Percentiles rank a stretch among this genome's conserved stretches.
Evolutionary conservation across 2,797 vertebrate species (phyloP).

Genomic region (Tenualosa ilisha): DNA sequence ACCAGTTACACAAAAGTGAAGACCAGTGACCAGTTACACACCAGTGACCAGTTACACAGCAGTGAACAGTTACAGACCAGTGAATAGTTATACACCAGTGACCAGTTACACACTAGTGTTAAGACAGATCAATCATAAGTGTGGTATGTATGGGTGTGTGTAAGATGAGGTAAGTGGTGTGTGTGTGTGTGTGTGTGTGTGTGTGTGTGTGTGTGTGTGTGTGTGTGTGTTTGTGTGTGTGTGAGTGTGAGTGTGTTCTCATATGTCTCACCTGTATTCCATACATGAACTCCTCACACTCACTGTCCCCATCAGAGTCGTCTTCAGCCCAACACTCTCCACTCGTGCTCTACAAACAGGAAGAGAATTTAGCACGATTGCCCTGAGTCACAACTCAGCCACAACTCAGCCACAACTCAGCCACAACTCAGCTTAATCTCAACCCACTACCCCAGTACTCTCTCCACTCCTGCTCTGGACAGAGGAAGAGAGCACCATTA

Average conservation of each 20-base stretch:
- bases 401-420: background rate
- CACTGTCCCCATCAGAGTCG: constrained; percentile 85
- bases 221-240: no score
- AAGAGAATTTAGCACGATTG: background rate
- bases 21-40: no score
- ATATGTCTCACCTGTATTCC: constrained; percentile 75
- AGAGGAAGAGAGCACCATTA: constrained; percentile 30
- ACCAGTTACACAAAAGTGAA: no score
- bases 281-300: constrained; percentile 82
- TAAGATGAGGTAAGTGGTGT: background rate
- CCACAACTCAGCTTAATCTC: background rate
- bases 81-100: no score
- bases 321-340: constrained; percentile 82
- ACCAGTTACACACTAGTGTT: background rate
- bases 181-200: background rate
- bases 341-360: constrained; percentile 80
- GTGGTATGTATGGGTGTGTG: no score
- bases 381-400: background rate
- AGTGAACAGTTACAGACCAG: background rate
- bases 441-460: background rate
- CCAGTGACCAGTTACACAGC: background rate
- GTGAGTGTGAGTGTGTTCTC: no score
- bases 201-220: no score
- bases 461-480: constrained; percentile 83
- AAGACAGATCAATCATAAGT: no score